Base-by-base conservation (phyloP, 2,888 invertebrate genomes). In the Clanis bilineata region DNA sequence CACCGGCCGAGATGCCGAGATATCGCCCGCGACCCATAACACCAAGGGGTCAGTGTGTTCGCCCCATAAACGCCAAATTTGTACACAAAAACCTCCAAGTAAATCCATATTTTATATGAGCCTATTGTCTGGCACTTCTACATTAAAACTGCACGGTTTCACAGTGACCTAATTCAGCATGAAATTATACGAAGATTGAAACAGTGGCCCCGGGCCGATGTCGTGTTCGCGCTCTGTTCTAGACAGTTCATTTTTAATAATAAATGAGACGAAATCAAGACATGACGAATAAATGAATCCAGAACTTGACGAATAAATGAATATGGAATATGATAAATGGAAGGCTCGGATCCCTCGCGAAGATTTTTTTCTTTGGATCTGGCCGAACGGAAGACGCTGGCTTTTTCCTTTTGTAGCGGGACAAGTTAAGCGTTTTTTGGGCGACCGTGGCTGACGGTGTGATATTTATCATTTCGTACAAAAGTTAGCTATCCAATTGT, bases 231-330 rank as follows among this genome's bases (percentile, higher is more conserved):
- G 78, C 78, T 85, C 89, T 93, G 92, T 81, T 86, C 73, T 75
- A 85, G 93, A 93, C 93, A 93, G 92, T 90, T 93, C 93, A 93
- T 93, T 93, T 93, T 93, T 92, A 93, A 92, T 93, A 93, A 92
- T 92, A 93, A 93, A 93, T 92, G 92, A 92, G 91, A 91, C 86
- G 92, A 92, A 93, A 93, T 93, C 92, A 92, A 92, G 92, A 92
- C 90, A 89, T 90, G 92, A 92, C 92, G 92, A 92, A 93, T 92
- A 93, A 93, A 93, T 93, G 93, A 93, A 92, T 92, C 92, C 90
- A 91, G 92, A 90, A 93, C 92, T 92, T 90, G 93, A 92, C 92
- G 92, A 92, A 92, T 91, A 92, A 92, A 92, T 92, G 92, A 92
- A 92, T 92, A 92, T 92, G 91, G 92, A 92, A 92, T 92, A 92